Base-by-base conservation (phyloP, 2,797 vertebrate genomes). In the Notoglanidium macrostoma region DNA sequence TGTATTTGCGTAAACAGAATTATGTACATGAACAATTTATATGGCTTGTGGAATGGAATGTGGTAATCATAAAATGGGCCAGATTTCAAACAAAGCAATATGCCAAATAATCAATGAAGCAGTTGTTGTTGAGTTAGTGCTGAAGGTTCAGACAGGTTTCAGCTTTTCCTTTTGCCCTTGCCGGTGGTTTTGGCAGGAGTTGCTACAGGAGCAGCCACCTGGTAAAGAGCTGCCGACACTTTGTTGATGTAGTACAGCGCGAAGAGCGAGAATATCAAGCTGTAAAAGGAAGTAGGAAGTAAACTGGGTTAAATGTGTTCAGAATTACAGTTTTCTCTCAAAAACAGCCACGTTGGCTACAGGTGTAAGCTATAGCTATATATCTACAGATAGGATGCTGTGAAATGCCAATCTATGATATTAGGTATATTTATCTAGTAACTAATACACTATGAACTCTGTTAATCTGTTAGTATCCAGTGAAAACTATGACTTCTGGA, bases 171-270 rank as follows among this genome's bases (percentile, higher is more conserved):
- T 91, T 98, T 98, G 93, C 96, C 92, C 91, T 99, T 99, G 93
- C 97, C 96, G 0, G 96, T 89, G 49, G 96, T 91, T 92, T 98
- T 99, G 90, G 96, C 88, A 0, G 96, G 96, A 1, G 92, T 92
- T 19, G 94, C 88, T 0, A 93, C 77, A 0, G 97, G 96, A 0
- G 91, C 95, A 0, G 96, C 86, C 0, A 96, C 95, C 93, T 99
- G 98, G 93, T 99, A 99, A 82, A 99, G 96, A 0, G 97, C 96
- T 0, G 98, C 97, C 0, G 98, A 99, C 80, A 99, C 96, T 95
- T 98, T 99, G 95, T 99, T 99, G 94, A 98, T 97, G 94, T 99
- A 98, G 93, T 98, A 99, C 72, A 99, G 92, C 0, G 96, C 96
- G 0, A 99, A 96, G 92, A 96, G 93, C 32, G 96, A 96, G 92